A percentile compares a stretch with the other conserved stretches of the same genome.
phyloP scores from a whole-genome alignment of 2,797 vertebrate species.

The Lagodon rhomboides region DNA sequence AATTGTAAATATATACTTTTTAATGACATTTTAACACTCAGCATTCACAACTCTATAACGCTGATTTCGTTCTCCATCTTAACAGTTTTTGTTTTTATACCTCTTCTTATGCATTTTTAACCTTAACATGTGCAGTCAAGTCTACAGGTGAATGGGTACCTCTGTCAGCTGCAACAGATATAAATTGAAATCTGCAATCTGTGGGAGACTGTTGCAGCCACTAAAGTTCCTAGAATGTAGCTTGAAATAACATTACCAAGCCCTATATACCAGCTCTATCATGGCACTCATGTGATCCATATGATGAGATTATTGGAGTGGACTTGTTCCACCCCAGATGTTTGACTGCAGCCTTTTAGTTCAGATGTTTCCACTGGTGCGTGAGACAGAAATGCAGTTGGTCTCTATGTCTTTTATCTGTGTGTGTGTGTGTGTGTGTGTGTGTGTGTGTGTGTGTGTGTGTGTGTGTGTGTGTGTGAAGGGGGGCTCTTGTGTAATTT shows the following conservation, averaged over 20 bases:
- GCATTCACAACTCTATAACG: not conserved
- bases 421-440: not conserved
- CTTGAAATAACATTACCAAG: not conserved
- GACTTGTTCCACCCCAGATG: constrained; percentile 28
- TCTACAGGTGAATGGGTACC: not conserved
- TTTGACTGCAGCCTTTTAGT: constrained; percentile 17
- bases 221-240: not conserved
- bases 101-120: not conserved
- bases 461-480: not conserved
- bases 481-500: constrained; percentile 48
- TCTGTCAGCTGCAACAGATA: not conserved
- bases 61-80: not conserved
- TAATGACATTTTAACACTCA: not conserved
- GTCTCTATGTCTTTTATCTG: not conserved
- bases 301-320: constrained; percentile 5
- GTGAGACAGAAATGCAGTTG: constrained; percentile 26
- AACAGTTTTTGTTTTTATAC: not conserved
- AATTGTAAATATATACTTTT: not conserved
- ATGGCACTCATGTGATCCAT: constrained; percentile 14
- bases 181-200: not conserved
- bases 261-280: not conserved
- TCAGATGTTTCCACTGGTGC: constrained; percentile 16
- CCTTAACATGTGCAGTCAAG: not conserved
- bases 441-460: not conserved
- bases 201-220: not conserved